phyloP scores from a whole-genome alignment of 2,113 vertebrate species.

The Orycteropus afer region DNA sequence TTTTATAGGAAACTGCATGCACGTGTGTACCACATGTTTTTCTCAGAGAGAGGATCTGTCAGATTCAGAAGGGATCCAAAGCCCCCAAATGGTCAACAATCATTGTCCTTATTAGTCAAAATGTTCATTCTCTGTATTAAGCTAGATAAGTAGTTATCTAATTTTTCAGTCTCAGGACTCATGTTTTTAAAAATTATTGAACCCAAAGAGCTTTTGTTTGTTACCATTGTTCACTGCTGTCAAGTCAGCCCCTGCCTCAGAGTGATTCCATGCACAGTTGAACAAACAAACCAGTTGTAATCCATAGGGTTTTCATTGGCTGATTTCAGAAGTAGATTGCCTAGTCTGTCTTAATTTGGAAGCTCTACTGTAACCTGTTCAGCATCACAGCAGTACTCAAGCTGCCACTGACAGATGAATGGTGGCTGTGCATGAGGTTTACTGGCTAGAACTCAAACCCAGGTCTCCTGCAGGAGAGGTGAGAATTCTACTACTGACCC shows the following conservation, averaged over 20 bases:
- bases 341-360: not conserved
- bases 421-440: not conserved
- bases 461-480: not conserved
- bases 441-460: not conserved
- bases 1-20: not conserved
- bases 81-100: not conserved
- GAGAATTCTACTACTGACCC: not conserved
- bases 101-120: not conserved
- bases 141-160: not conserved
- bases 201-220: not conserved
- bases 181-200: not conserved
- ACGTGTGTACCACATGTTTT: not conserved
- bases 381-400: not conserved
- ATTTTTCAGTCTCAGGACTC: not conserved
- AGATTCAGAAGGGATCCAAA: not conserved
- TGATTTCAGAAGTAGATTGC: not conserved
- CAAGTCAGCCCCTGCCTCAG: not conserved
- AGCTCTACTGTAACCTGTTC: not conserved
- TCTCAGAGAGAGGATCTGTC: not conserved
- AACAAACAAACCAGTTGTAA: not conserved
- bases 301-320: not conserved
- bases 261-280: fast-evolving
- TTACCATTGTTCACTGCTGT: not conserved
- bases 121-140: not conserved
- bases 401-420: not conserved